These are phyloP conservation scores for Dolichomitus sp. DNA, from an alignment of 2,888 invertebrate genomes.

Conservation along the genomic window DNA sequence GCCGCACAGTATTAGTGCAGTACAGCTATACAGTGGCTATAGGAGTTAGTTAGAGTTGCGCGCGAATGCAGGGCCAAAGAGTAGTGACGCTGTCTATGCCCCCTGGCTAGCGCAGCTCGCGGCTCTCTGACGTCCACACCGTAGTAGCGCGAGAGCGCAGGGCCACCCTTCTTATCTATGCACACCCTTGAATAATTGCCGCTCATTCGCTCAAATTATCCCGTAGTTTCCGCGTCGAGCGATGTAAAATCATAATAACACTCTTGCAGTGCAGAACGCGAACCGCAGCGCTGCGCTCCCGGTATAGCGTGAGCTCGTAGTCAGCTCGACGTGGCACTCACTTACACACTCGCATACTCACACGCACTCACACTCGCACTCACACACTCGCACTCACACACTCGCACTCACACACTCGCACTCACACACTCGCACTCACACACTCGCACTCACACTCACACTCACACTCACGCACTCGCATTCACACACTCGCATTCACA, in stretches of 20 bases:
- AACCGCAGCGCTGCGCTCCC: constrained; percentile 47
- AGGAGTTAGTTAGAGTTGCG: constrained; percentile 7
- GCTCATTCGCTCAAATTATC: constrained; percentile 83
- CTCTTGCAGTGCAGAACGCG: constrained; percentile 58
- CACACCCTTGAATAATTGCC: constrained; percentile 83
- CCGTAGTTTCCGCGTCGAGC: constrained; percentile 78
- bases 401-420: no score
- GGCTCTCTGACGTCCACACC: neutral
- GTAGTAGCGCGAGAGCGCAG: constrained; percentile 17
- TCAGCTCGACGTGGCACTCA: constrained; percentile 36
- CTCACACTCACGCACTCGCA: no score
- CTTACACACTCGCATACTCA: neutral
- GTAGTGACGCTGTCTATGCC: neutral
- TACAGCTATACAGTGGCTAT: neutral
- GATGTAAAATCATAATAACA: constrained; percentile 81
- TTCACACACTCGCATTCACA: no score
- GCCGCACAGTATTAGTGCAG: neutral
- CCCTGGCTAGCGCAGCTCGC: constrained; percentile 12
- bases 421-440: no score
- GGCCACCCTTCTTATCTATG: constrained; percentile 80
- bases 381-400: no score
- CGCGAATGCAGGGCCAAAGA: constrained; percentile 8
- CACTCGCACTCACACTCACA: no score
- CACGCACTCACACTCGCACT: no score
- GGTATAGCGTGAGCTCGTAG: constrained; percentile 61